These are phyloP conservation scores for Oreohelix idahoensis DNA, from an alignment of 1,140 invertebrate genomes.

Conservation along the genomic window DNA sequence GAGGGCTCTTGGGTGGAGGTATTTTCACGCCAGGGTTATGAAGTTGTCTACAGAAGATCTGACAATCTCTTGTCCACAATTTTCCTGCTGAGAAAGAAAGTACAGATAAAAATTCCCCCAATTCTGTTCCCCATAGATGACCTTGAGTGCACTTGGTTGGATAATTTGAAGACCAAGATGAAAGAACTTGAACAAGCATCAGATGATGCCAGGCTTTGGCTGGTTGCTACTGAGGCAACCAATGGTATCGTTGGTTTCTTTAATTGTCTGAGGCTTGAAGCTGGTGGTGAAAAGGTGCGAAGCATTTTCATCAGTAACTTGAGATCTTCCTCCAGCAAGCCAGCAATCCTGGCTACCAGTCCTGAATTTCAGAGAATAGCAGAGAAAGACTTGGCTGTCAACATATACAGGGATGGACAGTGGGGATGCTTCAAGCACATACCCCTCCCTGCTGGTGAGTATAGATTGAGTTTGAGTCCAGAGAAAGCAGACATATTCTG, in stretches of 20 bases:
- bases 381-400: constrained; percentile 85
- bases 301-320: constrained; percentile 36
- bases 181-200: constrained; percentile 73
- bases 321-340: constrained; percentile 12
- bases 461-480: no score
- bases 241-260: constrained; percentile 89
- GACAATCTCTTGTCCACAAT: constrained; percentile 65
- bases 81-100: constrained; percentile 63
- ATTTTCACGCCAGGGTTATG: constrained; percentile 72
- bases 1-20: constrained; percentile 64
- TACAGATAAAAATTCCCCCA: constrained; percentile 16
- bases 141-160: constrained; percentile 82
- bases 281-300: constrained; percentile 81
- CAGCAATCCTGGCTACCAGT: constrained; percentile 29
- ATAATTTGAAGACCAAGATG: constrained; percentile 80
- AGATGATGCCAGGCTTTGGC: constrained; percentile 64
- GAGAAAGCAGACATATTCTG: no score
- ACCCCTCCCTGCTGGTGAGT: constrained; percentile 71
- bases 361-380: constrained; percentile 79
- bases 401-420: constrained; percentile 83
- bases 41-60: constrained; percentile 69
- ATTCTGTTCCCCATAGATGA: constrained; percentile 63
- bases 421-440: constrained; percentile 92
- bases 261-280: constrained; percentile 89
- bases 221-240: constrained; percentile 53